Conservation (phyloP, 2,888 invertebrate species). For the Keiferia lycopersicella region DNA sequence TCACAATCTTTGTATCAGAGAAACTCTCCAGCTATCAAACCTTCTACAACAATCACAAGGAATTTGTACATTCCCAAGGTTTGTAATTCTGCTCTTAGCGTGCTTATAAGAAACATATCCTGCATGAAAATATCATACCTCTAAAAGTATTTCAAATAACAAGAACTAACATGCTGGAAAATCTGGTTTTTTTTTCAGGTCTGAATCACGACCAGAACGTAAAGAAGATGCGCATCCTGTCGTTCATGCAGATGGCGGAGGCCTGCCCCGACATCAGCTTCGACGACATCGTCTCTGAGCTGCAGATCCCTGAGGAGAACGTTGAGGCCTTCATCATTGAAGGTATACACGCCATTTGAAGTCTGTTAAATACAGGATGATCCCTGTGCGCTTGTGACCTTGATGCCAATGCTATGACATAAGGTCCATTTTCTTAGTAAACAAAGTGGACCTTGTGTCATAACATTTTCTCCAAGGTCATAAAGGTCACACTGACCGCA, state of each 20-base stretch:
- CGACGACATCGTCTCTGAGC: slow-evolving; percentile 91
- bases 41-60: slow-evolving; percentile 95
- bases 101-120: not conserved
- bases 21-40: slow-evolving; percentile 94
- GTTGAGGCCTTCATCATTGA: slow-evolving; percentile 99
- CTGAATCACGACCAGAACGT: slow-evolving; percentile 96
- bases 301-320: slow-evolving; percentile 92
- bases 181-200: slow-evolving; percentile 76
- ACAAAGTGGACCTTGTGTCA: too few species aligned
- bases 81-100: slow-evolving; percentile 27
- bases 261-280: slow-evolving; percentile 96
- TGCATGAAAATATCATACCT: too few species aligned
- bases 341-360: slow-evolving; percentile 80
- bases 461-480: too few species aligned
- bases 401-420: too few species aligned
- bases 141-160: too few species aligned
- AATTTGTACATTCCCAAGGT: slow-evolving; percentile 90
- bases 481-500: too few species aligned
- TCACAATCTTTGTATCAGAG: slow-evolving; percentile 97
- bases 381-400: too few species aligned
- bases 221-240: slow-evolving; percentile 97
- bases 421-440: too few species aligned
- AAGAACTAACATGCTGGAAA: too few species aligned
- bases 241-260: slow-evolving; percentile 99
- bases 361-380: too few species aligned